Evolutionary conservation across 2,113 vertebrate genomes (phyloP).

Genomic region (Marmota flaviventris): DNA sequence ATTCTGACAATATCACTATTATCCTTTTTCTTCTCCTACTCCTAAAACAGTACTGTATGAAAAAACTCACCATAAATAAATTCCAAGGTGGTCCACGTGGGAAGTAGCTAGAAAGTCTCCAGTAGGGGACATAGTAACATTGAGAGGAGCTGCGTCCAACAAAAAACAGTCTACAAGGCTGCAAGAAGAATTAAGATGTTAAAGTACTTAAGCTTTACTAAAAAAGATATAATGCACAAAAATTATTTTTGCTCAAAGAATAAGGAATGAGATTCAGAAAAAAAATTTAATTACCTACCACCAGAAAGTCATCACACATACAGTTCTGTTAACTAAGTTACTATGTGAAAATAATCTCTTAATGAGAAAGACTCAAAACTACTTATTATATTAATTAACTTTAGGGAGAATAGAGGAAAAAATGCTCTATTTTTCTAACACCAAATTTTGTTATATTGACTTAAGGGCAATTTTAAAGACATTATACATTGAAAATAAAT

Average conservation of each 20-base stretch:
- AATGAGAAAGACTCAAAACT: neutral
- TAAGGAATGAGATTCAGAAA: neutral
- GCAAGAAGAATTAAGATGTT: conserved; percentile 11
- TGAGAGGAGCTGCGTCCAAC: conserved; percentile 92
- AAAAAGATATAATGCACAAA: neutral
- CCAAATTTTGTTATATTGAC: neutral
- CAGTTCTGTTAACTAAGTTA: conserved; percentile 11
- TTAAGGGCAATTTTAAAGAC: neutral
- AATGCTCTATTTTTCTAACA: neutral
- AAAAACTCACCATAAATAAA: conserved; percentile 95
- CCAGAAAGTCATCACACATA: conserved; percentile 27
- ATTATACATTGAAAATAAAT: conserved; percentile 6
- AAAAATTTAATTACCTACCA: neutral
- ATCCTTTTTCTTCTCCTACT: neutral
- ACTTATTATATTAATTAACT: neutral
- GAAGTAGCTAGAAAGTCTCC: conserved; percentile 96
- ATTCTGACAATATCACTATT: neutral
- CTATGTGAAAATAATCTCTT: conserved; percentile 10
- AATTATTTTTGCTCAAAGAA: conserved; percentile 28
- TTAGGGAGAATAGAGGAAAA: neutral
- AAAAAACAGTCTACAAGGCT: conserved; percentile 97
- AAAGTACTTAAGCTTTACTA: neutral
- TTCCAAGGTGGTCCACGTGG: conserved; percentile 95
- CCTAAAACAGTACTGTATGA: neutral
- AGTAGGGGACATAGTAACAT: conserved; percentile 95